Percentiles rank a stretch among this genome's conserved stretches.
phyloP scores from a whole-genome alignment of 1,140 invertebrate genomes.

The Linepithema humile region DNA sequence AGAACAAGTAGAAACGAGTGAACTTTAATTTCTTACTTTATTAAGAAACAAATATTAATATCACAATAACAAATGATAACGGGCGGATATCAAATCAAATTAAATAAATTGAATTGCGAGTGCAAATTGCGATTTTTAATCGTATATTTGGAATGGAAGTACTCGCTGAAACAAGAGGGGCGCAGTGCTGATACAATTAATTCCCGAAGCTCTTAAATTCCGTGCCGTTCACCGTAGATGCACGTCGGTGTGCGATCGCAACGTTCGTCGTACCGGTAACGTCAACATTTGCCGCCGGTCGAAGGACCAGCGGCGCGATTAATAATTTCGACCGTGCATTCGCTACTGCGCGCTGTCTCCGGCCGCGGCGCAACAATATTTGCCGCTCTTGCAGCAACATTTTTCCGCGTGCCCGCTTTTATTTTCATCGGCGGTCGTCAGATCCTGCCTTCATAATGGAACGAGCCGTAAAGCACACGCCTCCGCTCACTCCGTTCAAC shows the following conservation, averaged over 20 bases:
- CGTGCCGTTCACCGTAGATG: constrained; percentile 34
- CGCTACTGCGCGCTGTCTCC: constrained; percentile 57
- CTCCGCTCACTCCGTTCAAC: constrained; percentile 21
- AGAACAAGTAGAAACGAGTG: background rate
- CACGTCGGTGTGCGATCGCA: constrained; percentile 57
- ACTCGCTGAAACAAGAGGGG: constrained; percentile 5
- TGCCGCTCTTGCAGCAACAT: constrained; percentile 67
- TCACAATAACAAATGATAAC: background rate
- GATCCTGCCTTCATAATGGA: constrained; percentile 63
- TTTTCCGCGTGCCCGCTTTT: constrained; percentile 58
- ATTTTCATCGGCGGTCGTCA: constrained; percentile 52
- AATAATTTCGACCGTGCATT: constrained; percentile 69
- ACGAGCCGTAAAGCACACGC: constrained; percentile 58
- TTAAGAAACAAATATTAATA: background rate
- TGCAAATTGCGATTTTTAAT: constrained; percentile 56
- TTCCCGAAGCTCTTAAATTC: constrained; percentile 52
- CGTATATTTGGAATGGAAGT: constrained; percentile 3
- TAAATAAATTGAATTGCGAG: constrained; percentile 48
- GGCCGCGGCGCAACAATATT: constrained; percentile 63
- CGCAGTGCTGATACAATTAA: constrained; percentile 49
- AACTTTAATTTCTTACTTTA: constrained; percentile 8
- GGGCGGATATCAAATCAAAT: constrained; percentile 13
- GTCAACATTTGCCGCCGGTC: constrained; percentile 72
- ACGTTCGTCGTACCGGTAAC: constrained; percentile 66
- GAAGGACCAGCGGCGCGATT: constrained; percentile 66